phyloP scores from a whole-genome alignment of 2,797 vertebrate genomes.

The Macropus fuliginosus region DNA sequence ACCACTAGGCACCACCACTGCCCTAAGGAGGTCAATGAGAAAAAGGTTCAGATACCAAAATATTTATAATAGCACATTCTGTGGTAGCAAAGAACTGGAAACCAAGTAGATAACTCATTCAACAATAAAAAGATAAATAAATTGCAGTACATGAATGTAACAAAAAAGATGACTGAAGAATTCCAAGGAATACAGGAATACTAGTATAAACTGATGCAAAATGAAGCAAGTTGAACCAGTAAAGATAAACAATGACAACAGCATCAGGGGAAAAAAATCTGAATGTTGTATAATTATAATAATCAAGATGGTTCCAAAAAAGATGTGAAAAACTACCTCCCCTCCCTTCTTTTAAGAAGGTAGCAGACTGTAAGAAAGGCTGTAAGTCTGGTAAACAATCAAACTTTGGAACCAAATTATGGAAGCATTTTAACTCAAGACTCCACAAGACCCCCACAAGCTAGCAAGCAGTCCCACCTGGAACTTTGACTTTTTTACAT shows the following conservation, averaged over 20 bases:
- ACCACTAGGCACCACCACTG: neutral
- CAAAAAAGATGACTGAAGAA: neutral
- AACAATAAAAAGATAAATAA: neutral
- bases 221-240: neutral
- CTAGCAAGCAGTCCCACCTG: neutral
- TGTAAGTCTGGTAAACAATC: neutral
- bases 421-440: neutral
- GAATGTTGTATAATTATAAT: neutral
- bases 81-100: neutral
- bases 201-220: neutral
- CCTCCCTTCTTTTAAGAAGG: neutral
- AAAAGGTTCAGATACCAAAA: neutral
- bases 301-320: neutral
- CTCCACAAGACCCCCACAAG: neutral
- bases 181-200: neutral
- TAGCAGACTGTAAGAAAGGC: neutral
- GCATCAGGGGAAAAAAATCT: neutral
- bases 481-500: neutral
- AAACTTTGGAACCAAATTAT: neutral
- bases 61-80: neutral
- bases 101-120: neutral
- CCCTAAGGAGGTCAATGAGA: neutral
- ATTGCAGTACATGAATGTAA: neutral
- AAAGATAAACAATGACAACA: neutral
- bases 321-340: neutral